phyloP scores from a whole-genome alignment of 2,113 vertebrate species.

The Columba livia region DNA sequence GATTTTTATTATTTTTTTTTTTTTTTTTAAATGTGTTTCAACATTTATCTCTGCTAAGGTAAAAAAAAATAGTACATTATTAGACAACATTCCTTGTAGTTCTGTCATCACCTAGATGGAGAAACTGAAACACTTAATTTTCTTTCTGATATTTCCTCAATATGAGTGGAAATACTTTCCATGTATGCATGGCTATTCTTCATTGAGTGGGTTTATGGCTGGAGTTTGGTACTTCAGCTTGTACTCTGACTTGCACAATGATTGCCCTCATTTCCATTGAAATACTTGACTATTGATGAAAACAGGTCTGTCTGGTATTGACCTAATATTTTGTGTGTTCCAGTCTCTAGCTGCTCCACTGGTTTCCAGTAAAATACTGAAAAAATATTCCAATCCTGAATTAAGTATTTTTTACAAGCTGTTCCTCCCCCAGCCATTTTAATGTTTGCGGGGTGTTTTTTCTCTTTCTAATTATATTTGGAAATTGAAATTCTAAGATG shows the following conservation, averaged over 20 bases:
- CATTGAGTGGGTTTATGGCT: background rate
- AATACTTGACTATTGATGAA: background rate
- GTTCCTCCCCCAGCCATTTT: background rate
- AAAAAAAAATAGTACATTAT: background rate
- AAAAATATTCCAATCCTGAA: background rate
- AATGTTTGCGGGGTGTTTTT: background rate
- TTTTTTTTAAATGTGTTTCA: background rate
- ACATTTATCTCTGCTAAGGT: background rate
- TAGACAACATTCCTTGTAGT: background rate
- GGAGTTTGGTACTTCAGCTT: background rate
- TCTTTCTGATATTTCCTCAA: background rate
- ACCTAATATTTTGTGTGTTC: background rate
- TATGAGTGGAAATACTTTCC: background rate
- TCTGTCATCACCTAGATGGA: background rate
- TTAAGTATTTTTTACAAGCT: background rate
- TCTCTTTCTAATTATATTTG: slow-evolving; percentile 29
- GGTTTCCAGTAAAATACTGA: background rate
- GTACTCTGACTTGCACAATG: background rate
- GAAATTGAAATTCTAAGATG: slow-evolving; percentile 34
- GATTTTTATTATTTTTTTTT: background rate
- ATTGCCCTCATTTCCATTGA: background rate
- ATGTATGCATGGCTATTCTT: background rate
- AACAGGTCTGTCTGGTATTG: background rate
- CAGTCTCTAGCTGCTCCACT: background rate
- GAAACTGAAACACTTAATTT: background rate